Evolutionary conservation across 2,797 vertebrate genomes (phyloP).

Genomic region (Microctenopoma lineatum): DNA sequence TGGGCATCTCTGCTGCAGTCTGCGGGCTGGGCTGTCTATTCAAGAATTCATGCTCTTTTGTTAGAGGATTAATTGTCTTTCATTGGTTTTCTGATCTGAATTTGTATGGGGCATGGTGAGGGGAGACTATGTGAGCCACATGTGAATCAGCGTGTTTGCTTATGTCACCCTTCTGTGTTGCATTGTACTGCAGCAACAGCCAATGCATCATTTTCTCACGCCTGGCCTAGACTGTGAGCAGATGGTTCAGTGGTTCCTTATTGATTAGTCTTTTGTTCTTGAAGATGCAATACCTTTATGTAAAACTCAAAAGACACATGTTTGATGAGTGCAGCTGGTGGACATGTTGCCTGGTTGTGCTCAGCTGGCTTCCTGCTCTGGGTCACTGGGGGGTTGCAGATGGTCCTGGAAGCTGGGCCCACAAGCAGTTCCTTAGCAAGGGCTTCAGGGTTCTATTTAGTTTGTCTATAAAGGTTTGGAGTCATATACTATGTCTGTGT

Average conservation of each 20-base stretch:
- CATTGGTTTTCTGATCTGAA: conserved; percentile 50
- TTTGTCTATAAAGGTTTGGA: not conserved
- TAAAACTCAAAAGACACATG: conserved; percentile 25
- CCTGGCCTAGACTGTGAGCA: conserved; percentile 25
- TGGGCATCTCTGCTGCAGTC: conserved; percentile 80
- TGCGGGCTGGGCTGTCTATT: conserved; percentile 70
- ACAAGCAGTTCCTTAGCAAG: conserved; percentile 40
- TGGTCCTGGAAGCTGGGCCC: conserved; percentile 51
- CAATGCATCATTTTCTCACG: conserved; percentile 57
- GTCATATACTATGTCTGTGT: conserved; percentile 5
- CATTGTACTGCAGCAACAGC: conserved; percentile 66
- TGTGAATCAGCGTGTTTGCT: conserved; percentile 65
- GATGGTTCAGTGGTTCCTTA: conserved; percentile 41
- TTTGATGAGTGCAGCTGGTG: conserved; percentile 8
- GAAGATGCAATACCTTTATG: conserved; percentile 26
- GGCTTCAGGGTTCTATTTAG: conserved; percentile 7
- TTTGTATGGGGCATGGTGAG: conserved; percentile 26
- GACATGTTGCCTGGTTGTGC: conserved; percentile 21
- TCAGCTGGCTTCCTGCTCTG: conserved; percentile 26
- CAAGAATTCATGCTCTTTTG: conserved; percentile 65
- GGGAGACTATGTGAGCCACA: conserved; percentile 40
- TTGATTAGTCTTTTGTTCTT: conserved; percentile 44
- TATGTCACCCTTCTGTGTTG: conserved; percentile 50
- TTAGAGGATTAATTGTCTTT: conserved; percentile 69
- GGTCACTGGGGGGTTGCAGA: conserved; percentile 66